Evolutionary conservation across 2,797 vertebrate genomes (phyloP), one percentile per base, ranked within the genome.

Genomic region (Synaphobranchus kaupii): DNA sequence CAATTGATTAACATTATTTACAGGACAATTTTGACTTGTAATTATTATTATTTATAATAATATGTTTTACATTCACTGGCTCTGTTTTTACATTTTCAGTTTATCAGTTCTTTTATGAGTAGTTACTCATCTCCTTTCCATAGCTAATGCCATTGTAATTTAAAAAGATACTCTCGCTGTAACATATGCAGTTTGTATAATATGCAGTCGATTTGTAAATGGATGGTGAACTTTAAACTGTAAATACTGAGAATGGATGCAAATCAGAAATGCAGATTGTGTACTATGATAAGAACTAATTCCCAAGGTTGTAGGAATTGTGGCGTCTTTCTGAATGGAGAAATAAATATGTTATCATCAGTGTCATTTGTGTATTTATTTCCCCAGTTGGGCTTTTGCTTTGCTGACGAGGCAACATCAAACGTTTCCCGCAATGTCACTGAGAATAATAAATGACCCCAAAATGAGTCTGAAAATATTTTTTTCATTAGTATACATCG

Each of bases 231-330:
- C 83, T 82, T 87, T 89, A 22, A 90, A 84, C 84, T 94, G 92
- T 93, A 94, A 90, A 93, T 94, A 90, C 34, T 89, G 87, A 84
- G 84, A 82, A 6, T 84, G 44, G 78, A 50, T 81, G 78, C 44
- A 81, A 78, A 78, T 44, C 39, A 63, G 22, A 76, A 86, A 89
- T n/a, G 89, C 86, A 82, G 88, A 68, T 73, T 71, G 81, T 88
- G 22, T 68, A 84, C 88, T 89, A 86, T 87, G 83, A 90, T 84
- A 90, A 86, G 60, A 60, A 94, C 90, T 93, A 93, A 94, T 90
- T 91, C 86, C 84, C 90, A 91, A 84, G 81, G 34, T 85, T 85
- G 63, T 89, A 47, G 89, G 86, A 48, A 47, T 80, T 54, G 90
- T 54, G 86, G 60, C 68, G 28, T 22, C 34, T 39, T 84, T 90